Base-by-base conservation (phyloP, 2,888 invertebrate genomes). In the Watsonalla cultraria region DNA sequence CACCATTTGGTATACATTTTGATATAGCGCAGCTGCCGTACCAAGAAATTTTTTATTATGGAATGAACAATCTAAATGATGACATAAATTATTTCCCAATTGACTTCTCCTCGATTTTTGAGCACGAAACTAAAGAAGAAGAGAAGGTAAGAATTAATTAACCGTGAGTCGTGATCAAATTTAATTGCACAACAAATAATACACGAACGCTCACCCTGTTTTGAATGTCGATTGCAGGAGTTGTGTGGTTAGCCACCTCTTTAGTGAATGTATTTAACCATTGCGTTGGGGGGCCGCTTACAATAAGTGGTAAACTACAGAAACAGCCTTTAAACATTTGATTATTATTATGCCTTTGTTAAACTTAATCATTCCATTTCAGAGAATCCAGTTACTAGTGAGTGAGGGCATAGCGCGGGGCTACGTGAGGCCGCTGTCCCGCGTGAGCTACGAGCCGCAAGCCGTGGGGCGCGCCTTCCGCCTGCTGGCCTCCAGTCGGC, bases 391-490 rank as follows among this genome's bases (percentile, higher is more conserved):
- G 46, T 14, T 14, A 6, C 57, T 82, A 59, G 45, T 87, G 24
- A 74, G 72, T 14, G 79, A 82, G 5, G 86, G 86, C 2, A 84
- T 87, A 13, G 56, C 58, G 0, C 61, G 57, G 0, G 87, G 87
- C 0, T 78, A 74, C 56, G 85, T 87, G 34, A 73, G 78, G 2
- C 87, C 87, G 0, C 60, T 86, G 45, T 61, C 82, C 0, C 76
- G 80, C 6, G 72, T 84, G 6, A 65, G 69, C n/a, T 85, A 75
- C 52, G 57, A 61, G 0, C 68, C 80, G 2, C 53, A 58, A 0
- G 79, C 81, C 5, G 74, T 57, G 0, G 5, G 69, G 5, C 72
- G 76, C 2, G 86, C 84, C 0, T 72, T 84, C 58, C 66, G 68
- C 0, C 64, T 84, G 52, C 62, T 85, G n/a, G 75, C 80, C 0